Evolutionary conservation across 1,140 invertebrate species (phyloP).

Genomic region (Drosophila pachea): DNA sequence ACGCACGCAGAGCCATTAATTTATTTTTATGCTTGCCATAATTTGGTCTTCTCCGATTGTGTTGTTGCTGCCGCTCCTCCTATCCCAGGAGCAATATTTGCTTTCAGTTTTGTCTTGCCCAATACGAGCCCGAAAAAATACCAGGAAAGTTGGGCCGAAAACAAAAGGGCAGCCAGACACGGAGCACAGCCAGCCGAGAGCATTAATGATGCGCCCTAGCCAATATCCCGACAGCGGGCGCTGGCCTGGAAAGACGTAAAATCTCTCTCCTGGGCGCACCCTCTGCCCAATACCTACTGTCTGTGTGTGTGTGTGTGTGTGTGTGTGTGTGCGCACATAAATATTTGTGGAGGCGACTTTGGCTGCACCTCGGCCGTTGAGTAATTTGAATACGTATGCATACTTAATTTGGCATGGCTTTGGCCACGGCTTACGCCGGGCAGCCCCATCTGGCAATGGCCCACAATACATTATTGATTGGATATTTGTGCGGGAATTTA

Average conservation of each 20-base stretch:
- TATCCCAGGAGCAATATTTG: conserved; percentile 16
- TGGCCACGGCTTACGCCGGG: conserved; percentile 33
- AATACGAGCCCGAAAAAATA: not conserved
- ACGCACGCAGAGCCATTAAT: conserved; percentile 58
- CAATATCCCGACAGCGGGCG: conserved; percentile 46
- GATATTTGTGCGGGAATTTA: conserved; percentile 75
- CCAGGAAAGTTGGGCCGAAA: conserved; percentile 19
- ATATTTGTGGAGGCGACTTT: conserved; percentile 47
- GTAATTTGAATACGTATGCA: conserved; percentile 75
- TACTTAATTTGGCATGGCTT: conserved; percentile 75
- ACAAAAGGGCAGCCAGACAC: conserved; percentile 39
- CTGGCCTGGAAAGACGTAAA: conserved; percentile 65
- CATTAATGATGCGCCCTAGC: conserved; percentile 66
- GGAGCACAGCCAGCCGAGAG: conserved; percentile 19
- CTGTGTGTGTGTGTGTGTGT: conserved; percentile 32
- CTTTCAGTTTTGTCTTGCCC: conserved; percentile 26
- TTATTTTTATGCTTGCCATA: conserved; percentile 73
- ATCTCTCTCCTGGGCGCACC: conserved; percentile 64
- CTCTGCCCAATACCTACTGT: conserved; percentile 17
- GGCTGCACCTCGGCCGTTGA: conserved; percentile 36
- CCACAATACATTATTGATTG: conserved; percentile 74
- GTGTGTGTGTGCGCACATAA: conserved; percentile 28
- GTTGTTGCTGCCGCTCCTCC: conserved; percentile 48
- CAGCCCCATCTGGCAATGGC: conserved; percentile 48
- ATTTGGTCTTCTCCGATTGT: conserved; percentile 50